These are phyloP conservation scores for Drosophila borborema DNA, from an alignment of 2,888 invertebrate genomes.

Conservation along the genomic window DNA sequence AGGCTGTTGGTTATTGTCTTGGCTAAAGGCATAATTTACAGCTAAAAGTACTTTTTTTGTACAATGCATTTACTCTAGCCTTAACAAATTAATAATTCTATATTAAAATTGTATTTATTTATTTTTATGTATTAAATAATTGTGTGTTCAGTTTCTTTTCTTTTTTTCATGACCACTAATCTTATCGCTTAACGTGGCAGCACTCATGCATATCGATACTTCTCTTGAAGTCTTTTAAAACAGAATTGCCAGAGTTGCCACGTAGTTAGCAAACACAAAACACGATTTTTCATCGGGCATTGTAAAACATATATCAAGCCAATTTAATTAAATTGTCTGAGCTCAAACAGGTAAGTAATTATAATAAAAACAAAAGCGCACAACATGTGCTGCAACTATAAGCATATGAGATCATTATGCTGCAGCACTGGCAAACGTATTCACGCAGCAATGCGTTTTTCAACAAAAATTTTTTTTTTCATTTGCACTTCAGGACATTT, in stretches of 20 bases:
- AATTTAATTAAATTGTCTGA: constrained; percentile 24
- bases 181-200: not conserved
- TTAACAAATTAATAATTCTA: not conserved
- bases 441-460: constrained; percentile 7
- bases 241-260: constrained; percentile 37
- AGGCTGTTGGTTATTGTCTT: not conserved
- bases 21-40: not conserved
- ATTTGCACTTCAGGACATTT: constrained; percentile 18
- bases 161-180: not conserved
- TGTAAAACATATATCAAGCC: constrained; percentile 17
- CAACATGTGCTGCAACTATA: not conserved
- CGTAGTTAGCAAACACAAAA: constrained; percentile 22
- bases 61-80: not conserved
- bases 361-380: not conserved
- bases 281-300: constrained; percentile 46
- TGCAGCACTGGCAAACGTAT: constrained; percentile 7
- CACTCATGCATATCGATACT: constrained; percentile 37
- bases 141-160: not conserved
- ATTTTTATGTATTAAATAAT: not conserved
- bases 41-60: too few relatives aligned
- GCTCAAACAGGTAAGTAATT: constrained; percentile 36
- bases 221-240: not conserved
- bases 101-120: too few relatives aligned
- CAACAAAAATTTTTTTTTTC: constrained; percentile 2
- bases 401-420: not conserved